Evolutionary conservation across 2,797 vertebrate genomes (phyloP), one percentile per base, ranked within the genome.

Genomic region (Paguma larvata): DNA sequence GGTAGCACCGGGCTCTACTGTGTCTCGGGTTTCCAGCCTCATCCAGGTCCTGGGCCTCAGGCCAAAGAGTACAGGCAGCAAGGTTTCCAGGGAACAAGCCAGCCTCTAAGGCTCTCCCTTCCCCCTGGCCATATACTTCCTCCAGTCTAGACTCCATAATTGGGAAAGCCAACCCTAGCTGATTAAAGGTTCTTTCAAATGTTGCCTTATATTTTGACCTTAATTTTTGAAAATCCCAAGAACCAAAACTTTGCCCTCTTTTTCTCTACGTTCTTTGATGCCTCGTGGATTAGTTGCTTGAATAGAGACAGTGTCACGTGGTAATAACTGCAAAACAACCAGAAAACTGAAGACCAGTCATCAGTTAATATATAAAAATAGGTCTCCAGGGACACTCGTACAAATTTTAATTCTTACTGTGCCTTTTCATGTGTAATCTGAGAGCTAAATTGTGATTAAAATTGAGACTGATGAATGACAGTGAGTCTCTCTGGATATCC

Each of bases 291-390:
- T 85, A 88, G 16, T 80, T 87, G 13, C 62, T 89, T 93, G 88
- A 95, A 68, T 34, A 59, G 32, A 94, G 65, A 89, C 25, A 46
- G 72, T 72, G 72, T 62, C 46, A 63, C 10, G 44, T 62, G 78
- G 85, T 92, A 92, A 85, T n/a, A 88, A 90, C 32, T 16, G 15
- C 41, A 68, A 62, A 73, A 62, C 34, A 78, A 32, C 79, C 18
- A 93, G n/a, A 44, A 95, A 84, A 67, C n/a, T 77, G n/a, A 63
- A 65, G 19, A 41, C 44, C 85, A 91, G 80, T 78, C 44, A 94
- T 41, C 83, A 91, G 91, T 93, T 95, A 96, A 85, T 94, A 92
- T 30, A 34, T 85, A 48, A 78, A 93, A 95, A 82, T 80, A 80
- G 85, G 62, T 95, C 84, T 90, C 85, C 48, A 77, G 89, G 70